Base-by-base conservation (phyloP, 1,140 invertebrate genomes). In the Drosophila sturtevanti region DNA sequence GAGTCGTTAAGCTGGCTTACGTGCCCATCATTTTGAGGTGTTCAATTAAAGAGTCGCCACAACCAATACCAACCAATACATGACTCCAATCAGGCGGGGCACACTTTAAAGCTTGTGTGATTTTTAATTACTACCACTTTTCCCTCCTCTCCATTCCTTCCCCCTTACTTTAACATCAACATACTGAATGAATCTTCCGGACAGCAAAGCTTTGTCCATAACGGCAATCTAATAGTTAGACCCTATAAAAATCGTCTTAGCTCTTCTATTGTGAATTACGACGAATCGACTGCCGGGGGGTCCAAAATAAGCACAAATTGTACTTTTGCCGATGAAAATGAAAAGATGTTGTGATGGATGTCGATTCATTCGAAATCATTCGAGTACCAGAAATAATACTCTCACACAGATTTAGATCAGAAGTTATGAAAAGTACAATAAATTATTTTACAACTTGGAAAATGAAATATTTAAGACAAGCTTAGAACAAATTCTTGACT, bases 21-120 rank as follows among this genome's bases (percentile, higher is more conserved):
- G 84, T 89, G 84, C 84, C 72, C 84, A 84, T 89, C 84, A 89
- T 89, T 89, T 89, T 74, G 77, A 89, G 84, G 79, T 89, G 84
- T 89, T 89, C 84, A 89, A 89, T 89, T 79, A 89, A 89, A 72
- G 68, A 68, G 48, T 72, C 59, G 68, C 66, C 58, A 66, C 56
- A 78, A 24, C 41, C 55, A 44, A 44, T 44, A 48, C 16, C 41
- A 44, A 44, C 16, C 41, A 48, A 21, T 48, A 48, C 41, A 16
- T 48, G 41, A 21, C 41, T 48, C 16, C 16, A 18, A 21, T 48
- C 41, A 48, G 41, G 41, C 76, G 77, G 55, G 70, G 52, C 71
- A 58, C 62, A 65, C 65, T 68, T 73, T 76, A 62, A 72, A 52
- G 67, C 74, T 81, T 68, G 66, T 68, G 72, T 64, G 68, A 21